Base-by-base conservation (phyloP, 2,113 vertebrate species). In the Glareola pratincola region DNA sequence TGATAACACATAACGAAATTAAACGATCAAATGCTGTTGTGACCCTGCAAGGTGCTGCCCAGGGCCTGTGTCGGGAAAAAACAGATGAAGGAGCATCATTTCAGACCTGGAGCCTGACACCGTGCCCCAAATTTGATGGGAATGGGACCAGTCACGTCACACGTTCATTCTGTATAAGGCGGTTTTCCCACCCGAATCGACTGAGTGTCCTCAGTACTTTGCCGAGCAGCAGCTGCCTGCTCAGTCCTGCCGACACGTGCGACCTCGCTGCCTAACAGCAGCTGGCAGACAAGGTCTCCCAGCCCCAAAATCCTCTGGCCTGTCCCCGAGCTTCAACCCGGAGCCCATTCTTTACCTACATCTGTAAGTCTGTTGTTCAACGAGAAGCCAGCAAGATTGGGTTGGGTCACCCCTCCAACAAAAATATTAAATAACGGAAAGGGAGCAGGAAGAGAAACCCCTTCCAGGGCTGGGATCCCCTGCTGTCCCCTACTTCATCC, bases 81-180 rank as follows among this genome's bases (percentile, higher is more conserved):
- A n/a, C 47, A 4, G 2, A 1, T 3, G 71, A 16, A 41, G 56
- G 24, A 94, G 47, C 17, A 20, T 21, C 32, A 8, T 76, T 59
- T 22, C 63, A 39, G 17, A 6, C 8, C 41, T 23, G 32, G 62
- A 80, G 86, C 47, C 13, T 14, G 23, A 12, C 29, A 2, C 72
- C 14, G 47, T 10, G 7, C 26, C 50, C 48, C 17, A 9, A 53
- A 77, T 34, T 7, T 29, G 1, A 2, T 2, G 59, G 45, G n/a
- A 48, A 23, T 0, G 2, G 60, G 36, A 39, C 22, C 0, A 1
- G 24, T 54, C 51, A 54, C 43, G 22, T 39, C 12, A 2, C 7
- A 1, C 18, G 4, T 29, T 39, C 12, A 1, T 41, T 59, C 51
- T 39, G 37, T 21, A 4, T 7, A 13, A 26, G 29, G 43, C 2